These are phyloP conservation scores for Bufo gargarizans DNA, from an alignment of 2,113 vertebrate species.

Conservation along the genomic window DNA sequence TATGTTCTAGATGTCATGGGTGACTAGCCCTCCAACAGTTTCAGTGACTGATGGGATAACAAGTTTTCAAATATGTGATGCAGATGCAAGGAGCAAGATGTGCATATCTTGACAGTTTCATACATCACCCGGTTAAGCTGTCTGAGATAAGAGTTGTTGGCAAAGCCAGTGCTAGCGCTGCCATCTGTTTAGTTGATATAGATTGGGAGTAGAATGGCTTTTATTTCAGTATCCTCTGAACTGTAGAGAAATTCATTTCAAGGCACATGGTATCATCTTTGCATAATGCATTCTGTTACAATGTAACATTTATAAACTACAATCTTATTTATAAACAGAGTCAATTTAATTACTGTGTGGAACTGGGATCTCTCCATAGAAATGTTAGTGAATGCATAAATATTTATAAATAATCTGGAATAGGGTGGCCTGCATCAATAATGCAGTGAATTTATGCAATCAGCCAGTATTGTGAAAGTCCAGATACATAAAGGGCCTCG, in stretches of 20 bases:
- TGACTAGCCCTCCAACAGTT: slow-evolving; percentile 29
- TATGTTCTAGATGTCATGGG: slow-evolving; percentile 29
- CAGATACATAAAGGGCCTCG: neutral
- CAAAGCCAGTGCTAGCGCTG: slow-evolving; percentile 32
- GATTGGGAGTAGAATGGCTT: slow-evolving; percentile 41
- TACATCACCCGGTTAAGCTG: slow-evolving; percentile 55
- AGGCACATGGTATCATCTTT: slow-evolving; percentile 18
- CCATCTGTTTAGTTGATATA: slow-evolving; percentile 46
- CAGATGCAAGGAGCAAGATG: slow-evolving; percentile 41
- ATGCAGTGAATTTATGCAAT: neutral
- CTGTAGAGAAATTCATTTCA: slow-evolving; percentile 30
- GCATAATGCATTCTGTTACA: neutral
- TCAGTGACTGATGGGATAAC: slow-evolving; percentile 38
- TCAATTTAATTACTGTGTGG: neutral
- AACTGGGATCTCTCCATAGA: neutral
- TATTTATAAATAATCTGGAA: neutral
- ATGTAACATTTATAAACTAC: slow-evolving; percentile 30
- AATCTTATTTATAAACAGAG: slow-evolving; percentile 8
- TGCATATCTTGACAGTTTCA: slow-evolving; percentile 51
- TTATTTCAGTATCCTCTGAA: slow-evolving; percentile 28
- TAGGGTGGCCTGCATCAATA: neutral
- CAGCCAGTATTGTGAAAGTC: neutral
- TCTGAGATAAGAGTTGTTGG: slow-evolving; percentile 52
- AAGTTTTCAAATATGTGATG: slow-evolving; percentile 48
- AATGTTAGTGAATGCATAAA: neutral